Evolutionary conservation across 2,888 invertebrate species (phyloP).

Genomic region (Eupithecia inturbata): DNA sequence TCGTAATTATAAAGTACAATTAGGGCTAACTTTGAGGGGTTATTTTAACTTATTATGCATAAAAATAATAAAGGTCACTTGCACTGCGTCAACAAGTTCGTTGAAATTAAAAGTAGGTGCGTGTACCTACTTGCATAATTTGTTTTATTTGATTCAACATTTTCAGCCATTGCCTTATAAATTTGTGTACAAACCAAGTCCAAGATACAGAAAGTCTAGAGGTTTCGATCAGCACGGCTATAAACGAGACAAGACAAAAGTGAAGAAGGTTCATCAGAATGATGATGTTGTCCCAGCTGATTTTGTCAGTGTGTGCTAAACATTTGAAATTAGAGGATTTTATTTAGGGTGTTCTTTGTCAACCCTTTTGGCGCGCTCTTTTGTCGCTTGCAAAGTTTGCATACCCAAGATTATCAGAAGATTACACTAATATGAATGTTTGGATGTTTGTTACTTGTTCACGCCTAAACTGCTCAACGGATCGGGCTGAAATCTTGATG

Average conservation of each 20-base stretch:
- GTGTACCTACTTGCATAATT: slow-evolving; percentile 5
- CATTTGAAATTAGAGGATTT: too few relatives aligned
- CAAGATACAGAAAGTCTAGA: not conserved
- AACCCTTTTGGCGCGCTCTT: too few relatives aligned
- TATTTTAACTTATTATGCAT: slow-evolving; percentile 47
- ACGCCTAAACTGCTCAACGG: too few relatives aligned
- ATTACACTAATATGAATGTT: too few relatives aligned
- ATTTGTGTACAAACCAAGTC: not conserved
- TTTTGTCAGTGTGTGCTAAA: too few relatives aligned
- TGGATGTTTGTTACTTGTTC: too few relatives aligned
- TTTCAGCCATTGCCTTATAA: not conserved
- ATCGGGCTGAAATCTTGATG: too few relatives aligned
- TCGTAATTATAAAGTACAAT: slow-evolving; percentile 47
- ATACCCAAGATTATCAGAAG: too few relatives aligned
- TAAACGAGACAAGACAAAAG: not conserved
- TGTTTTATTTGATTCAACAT: not conserved
- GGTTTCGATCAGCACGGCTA: not conserved
- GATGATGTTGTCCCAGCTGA: not conserved
- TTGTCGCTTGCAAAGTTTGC: too few relatives aligned
- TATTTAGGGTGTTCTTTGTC: too few relatives aligned
- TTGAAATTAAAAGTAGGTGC: not conserved
- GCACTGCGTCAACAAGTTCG: slow-evolving; percentile 11
- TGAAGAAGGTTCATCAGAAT: not conserved
- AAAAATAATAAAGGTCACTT: slow-evolving; percentile 40
- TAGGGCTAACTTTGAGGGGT: slow-evolving; percentile 34